Percentiles rank a stretch among this genome's conserved stretches.
Conservation (phyloP, 2,113 vertebrate species). For the Vulpes vulpes region DNA sequence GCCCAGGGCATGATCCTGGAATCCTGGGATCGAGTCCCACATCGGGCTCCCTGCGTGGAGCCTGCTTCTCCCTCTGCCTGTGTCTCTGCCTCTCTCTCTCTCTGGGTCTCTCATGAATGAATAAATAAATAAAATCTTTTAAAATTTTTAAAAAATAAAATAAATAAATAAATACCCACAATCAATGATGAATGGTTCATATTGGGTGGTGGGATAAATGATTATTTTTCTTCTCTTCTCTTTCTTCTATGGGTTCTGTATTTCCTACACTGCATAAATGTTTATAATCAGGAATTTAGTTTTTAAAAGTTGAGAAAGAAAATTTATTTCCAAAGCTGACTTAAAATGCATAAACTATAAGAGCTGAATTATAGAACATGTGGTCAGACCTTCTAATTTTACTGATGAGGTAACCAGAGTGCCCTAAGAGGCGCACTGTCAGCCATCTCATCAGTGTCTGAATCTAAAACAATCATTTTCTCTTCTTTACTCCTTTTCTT, state of each 20-base stretch:
- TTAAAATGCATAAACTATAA: not conserved
- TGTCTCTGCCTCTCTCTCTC: too few species aligned
- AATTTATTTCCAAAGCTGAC: conserved; percentile 39
- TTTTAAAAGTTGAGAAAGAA: conserved; percentile 50
- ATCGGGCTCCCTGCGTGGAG: too few species aligned
- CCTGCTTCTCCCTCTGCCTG: too few species aligned
- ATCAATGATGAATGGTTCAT: not conserved
- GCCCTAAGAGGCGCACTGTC: not conserved
- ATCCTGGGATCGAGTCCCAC: too few species aligned
- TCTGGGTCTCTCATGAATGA: too few species aligned
- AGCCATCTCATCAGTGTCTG: not conserved
- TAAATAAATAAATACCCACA: not conserved
- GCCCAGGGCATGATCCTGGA: too few species aligned
- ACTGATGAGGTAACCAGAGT: not conserved
- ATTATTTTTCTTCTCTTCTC: not conserved
- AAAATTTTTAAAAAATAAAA: too few species aligned
- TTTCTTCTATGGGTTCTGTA: not conserved
- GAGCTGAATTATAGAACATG: not conserved
- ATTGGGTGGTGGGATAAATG: not conserved
- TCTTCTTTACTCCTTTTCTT: not conserved
- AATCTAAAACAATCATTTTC: not conserved
- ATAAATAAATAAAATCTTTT: too few species aligned
- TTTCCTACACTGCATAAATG: not conserved
- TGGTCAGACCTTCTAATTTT: not conserved
- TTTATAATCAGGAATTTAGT: not conserved